Evolutionary conservation across 2,113 vertebrate genomes (phyloP).

Genomic region (Myodes glareolus): DNA sequence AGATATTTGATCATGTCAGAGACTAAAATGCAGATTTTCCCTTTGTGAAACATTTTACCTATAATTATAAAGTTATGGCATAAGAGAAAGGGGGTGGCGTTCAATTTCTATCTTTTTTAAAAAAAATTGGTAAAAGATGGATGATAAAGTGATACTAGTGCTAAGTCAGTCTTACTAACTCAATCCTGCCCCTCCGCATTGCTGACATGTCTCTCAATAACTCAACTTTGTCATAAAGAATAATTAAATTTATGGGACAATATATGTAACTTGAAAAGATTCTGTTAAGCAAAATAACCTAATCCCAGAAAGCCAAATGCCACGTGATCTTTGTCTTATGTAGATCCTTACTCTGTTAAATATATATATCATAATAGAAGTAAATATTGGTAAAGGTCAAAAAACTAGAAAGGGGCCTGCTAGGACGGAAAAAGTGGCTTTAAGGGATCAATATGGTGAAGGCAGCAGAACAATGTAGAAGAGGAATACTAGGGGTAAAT

Average conservation of each 20-base stretch:
- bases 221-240: neutral
- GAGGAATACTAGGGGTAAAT: neutral
- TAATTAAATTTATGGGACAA: neutral
- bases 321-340: neutral
- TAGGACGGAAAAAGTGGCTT: neutral
- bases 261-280: neutral
- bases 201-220: neutral
- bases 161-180: neutral
- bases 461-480: neutral
- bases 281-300: neutral
- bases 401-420: neutral
- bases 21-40: neutral
- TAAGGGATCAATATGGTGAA: neutral
- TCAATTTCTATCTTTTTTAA: constrained; percentile 5
- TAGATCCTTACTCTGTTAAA: neutral
- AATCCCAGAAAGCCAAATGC: neutral
- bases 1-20: neutral
- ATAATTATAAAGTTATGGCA: neutral
- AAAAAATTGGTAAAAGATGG: neutral
- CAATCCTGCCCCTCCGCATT: neutral
- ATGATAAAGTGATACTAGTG: neutral
- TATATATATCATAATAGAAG: neutral
- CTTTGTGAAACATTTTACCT: constrained; percentile 10
- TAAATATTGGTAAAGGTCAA: neutral
- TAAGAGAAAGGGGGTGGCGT: neutral